Conservation (phyloP, 2,888 invertebrate species). For the Ommatoiulus sabulosus region DNA sequence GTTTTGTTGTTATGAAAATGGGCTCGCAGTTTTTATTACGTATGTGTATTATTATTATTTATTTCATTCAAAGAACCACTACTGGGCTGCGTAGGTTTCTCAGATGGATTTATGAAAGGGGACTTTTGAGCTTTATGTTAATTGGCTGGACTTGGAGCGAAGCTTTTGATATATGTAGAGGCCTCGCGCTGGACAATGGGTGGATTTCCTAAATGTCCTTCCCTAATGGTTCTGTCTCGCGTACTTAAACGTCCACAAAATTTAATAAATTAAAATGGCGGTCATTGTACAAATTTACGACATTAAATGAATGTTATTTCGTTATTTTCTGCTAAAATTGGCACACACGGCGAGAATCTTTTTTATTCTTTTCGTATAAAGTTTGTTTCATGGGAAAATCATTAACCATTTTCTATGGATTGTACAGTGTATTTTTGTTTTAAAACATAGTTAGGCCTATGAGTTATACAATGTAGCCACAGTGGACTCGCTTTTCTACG, state of each 20-base stretch:
- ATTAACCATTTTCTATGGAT: too few relatives aligned
- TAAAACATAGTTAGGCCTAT: too few relatives aligned
- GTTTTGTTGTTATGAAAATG: conserved; percentile 37
- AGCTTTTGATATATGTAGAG: background rate
- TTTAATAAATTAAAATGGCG: conserved; percentile 31
- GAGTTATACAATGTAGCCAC: too few relatives aligned
- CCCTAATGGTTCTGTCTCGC: background rate
- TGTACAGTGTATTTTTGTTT: too few relatives aligned
- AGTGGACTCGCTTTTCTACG: too few relatives aligned
- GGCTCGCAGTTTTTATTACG: conserved; percentile 26
- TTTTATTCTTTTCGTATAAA: too few relatives aligned
- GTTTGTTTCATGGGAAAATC: too few relatives aligned
- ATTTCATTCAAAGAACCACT: conserved; percentile 48
- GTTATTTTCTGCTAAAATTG: too few relatives aligned
- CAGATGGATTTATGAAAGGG: conserved; percentile 44
- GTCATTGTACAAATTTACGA: background rate
- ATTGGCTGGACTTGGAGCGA: background rate
- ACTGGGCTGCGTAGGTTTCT: conserved; percentile 44
- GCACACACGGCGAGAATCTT: too few relatives aligned
- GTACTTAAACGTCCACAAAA: background rate
- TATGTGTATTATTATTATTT: conserved; percentile 47
- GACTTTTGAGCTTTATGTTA: conserved; percentile 41
- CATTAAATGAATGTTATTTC: too few relatives aligned
- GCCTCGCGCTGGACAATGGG: background rate
- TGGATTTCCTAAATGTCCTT: background rate